Evolutionary conservation across 2,797 vertebrate species (phyloP), one percentile per base, ranked within the genome.

Genomic region (Erithacus rubecula): DNA sequence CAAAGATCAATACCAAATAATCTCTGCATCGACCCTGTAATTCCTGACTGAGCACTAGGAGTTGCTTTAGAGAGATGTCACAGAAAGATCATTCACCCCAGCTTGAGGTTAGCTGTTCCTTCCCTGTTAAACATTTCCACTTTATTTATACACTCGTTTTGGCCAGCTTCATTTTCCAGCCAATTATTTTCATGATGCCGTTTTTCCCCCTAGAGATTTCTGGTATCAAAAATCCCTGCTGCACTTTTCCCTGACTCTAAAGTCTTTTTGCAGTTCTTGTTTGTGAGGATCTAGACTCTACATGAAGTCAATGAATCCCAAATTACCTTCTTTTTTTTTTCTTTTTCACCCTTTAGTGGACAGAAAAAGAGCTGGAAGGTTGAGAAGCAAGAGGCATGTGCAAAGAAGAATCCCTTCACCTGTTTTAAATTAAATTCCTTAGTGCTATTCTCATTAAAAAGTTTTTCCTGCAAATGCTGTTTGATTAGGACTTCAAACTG

Each of bases 1-100:
- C 3, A 15, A 90, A 95, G 86, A 96, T 93, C 94, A 89, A 93
- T 92, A 90, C 43, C 81, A 79, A 94, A 94, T 93, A 89, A 96
- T 95, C 92, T 89, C 86, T 93, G 49, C 46, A 89, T 78, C 0
- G 30, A 94, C 64, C 62, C 64, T 0, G 2, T 85, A 83, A 91
- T 75, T 91, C 69, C 71, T 93, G 75, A 77, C 62, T 85, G 58
- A 95, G 71, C 58, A 63, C 53, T 27, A 60, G 58, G 16, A 41
- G 36, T 32, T 81, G 53, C 87, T 93, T 82, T 83, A 59, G 75
- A 82, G 70, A 82, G 53, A 60, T 51, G 64, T 51, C 75, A 87
- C 23, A 46, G 86, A 29, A 89, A 62, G 75, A 92, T 77, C 49
- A 59, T 59, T 87, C 65, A 83, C 36, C 37, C n/a, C 56, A 90